Conservation (phyloP, 2,888 invertebrate genomes). For the Drosophila koepferae region DNA sequence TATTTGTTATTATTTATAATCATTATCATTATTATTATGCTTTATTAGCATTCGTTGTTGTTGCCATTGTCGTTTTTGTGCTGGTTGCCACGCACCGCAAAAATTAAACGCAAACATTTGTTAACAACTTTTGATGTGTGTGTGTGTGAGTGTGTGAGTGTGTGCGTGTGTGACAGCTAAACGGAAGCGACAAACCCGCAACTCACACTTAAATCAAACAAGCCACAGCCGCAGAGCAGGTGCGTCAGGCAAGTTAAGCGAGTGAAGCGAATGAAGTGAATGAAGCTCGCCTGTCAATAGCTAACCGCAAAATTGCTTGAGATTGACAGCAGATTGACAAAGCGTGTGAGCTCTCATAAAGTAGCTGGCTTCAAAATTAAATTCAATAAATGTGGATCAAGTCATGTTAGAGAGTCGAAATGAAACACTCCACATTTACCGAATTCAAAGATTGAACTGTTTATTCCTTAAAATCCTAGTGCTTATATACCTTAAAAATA, state of each 20-base stretch:
- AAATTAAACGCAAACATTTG: conserved; percentile 72
- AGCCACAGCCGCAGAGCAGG: background rate
- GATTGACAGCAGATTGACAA: conserved; percentile 25
- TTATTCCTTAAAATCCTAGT: too few relatives aligned
- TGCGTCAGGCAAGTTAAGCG: conserved; percentile 5
- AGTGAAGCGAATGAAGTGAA: too few relatives aligned
- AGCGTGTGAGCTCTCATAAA: conserved; percentile 1
- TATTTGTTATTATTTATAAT: conserved; percentile 33
- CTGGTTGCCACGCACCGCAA: conserved; percentile 58
- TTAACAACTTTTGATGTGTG: conserved; percentile 56
- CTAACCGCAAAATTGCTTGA: conserved; percentile 24
- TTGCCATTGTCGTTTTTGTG: background rate
- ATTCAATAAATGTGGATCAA: background rate
- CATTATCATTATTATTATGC: conserved; percentile 18
- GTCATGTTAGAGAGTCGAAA: too few relatives aligned
- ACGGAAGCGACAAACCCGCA: conserved; percentile 39
- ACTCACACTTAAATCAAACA: conserved; percentile 2
- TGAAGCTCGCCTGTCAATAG: conserved; percentile 26
- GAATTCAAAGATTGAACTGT: too few relatives aligned
- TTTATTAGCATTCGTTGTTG: conserved; percentile 6
- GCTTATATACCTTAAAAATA: too few relatives aligned
- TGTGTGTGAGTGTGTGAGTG: conserved; percentile 6
- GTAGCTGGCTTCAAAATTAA: conserved; percentile 5
- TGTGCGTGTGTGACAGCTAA: background rate
- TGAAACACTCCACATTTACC: too few relatives aligned